Evolutionary conservation across 1,140 invertebrate species (phyloP).

Genomic region (Drosophila kikkawai): DNA sequence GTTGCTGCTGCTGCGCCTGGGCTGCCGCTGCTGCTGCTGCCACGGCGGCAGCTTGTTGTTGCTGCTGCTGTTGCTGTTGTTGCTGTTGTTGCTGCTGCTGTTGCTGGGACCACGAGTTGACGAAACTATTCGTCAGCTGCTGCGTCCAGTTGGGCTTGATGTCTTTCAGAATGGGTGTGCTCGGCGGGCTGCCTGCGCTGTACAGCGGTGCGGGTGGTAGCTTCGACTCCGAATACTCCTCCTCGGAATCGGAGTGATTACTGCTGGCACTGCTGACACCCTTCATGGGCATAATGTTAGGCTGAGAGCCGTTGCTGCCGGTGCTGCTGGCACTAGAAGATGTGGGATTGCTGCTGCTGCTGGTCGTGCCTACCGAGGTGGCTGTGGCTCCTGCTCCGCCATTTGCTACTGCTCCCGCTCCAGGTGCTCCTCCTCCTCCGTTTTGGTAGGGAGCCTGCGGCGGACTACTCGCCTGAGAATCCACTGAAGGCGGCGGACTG

Average conservation of each 20-base stretch:
- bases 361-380: slow-evolving; percentile 14
- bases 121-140: slow-evolving; percentile 81
- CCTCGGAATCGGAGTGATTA: slow-evolving; percentile 91
- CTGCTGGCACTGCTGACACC: slow-evolving; percentile 87
- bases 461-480: slow-evolving; percentile 94
- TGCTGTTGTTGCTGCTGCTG: slow-evolving; percentile 67
- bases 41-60: slow-evolving; percentile 46
- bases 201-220: slow-evolving; percentile 60
- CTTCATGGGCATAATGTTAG: slow-evolving; percentile 69
- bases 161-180: slow-evolving; percentile 87
- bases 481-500: slow-evolving; percentile 94
- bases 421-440: slow-evolving; percentile 17
- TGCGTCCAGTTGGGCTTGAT: slow-evolving; percentile 79
- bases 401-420: slow-evolving; percentile 14
- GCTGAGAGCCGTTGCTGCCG: slow-evolving; percentile 77
- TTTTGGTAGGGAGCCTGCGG: slow-evolving; percentile 86
- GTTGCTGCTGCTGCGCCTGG: slow-evolving; percentile 41
- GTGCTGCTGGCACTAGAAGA: slow-evolving; percentile 82
- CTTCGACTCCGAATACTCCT: slow-evolving; percentile 87
- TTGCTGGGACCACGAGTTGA: slow-evolving; percentile 83
- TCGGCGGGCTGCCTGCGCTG: slow-evolving; percentile 87
- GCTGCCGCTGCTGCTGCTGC: slow-evolving; percentile 62
- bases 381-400: slow-evolving; percentile 21
- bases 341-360: slow-evolving; percentile 17
- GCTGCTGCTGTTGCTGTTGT: slow-evolving; percentile 62